phyloP scores from a whole-genome alignment of 2,113 vertebrate species.

The Chaetodon auriga region DNA sequence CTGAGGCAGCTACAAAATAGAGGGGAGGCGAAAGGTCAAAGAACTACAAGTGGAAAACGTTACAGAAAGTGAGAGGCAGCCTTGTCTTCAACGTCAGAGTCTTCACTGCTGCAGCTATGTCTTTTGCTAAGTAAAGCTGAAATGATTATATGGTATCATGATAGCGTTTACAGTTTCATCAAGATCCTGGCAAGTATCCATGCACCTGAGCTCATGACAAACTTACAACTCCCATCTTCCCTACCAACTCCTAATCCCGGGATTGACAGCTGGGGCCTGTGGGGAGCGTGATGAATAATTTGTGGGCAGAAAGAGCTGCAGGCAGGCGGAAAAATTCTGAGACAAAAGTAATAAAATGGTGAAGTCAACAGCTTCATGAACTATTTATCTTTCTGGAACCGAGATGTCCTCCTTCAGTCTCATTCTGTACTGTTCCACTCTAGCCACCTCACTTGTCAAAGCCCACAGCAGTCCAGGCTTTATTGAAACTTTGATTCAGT shows the following conservation, averaged over 20 bases:
- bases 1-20: background rate
- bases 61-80: background rate
- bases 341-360: slow-evolving; percentile 82
- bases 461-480: slow-evolving; percentile 76
- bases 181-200: slow-evolving; percentile 10
- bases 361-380: slow-evolving; percentile 81
- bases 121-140: background rate
- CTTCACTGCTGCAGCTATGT: background rate
- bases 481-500: slow-evolving; percentile 85
- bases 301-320: slow-evolving; percentile 69
- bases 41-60: background rate
- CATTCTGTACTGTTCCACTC: slow-evolving; percentile 63
- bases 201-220: slow-evolving; percentile 51
- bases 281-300: slow-evolving; percentile 71
- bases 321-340: slow-evolving; percentile 66
- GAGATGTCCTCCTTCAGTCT: slow-evolving; percentile 74
- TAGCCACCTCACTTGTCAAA: slow-evolving; percentile 78
- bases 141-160: slow-evolving; percentile 9
- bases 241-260: slow-evolving; percentile 35
- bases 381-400: slow-evolving; percentile 80
- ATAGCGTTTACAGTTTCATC: slow-evolving; percentile 4
- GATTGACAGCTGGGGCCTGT: slow-evolving; percentile 64
- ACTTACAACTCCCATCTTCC: slow-evolving; percentile 39
- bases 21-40: slow-evolving; percentile 24
- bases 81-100: background rate